A percentile compares a stretch with the other conserved stretches of the same genome.
These are phyloP conservation scores for Phoeniculus purpureus DNA, from an alignment of 2,797 vertebrate species.

Conservation along the genomic window DNA sequence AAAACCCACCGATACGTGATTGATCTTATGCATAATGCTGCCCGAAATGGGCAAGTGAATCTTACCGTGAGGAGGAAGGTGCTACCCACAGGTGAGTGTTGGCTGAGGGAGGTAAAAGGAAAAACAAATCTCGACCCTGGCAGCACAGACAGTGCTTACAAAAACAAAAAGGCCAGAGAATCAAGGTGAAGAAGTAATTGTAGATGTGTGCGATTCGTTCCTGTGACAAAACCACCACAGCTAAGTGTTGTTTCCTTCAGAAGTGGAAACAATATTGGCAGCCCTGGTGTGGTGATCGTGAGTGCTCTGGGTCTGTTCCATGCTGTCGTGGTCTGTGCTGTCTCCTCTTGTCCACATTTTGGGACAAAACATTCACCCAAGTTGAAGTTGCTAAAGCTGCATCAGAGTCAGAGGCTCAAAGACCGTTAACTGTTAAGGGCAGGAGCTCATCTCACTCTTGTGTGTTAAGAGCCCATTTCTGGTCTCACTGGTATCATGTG, in stretches of 20 bases:
- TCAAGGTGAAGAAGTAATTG: background rate
- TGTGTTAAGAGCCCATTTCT: conserved; percentile 45
- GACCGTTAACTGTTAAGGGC: background rate
- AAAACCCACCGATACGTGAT: conserved; percentile 98
- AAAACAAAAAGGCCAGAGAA: background rate
- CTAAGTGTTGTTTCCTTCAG: conserved; percentile 1
- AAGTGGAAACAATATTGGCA: conserved; percentile 36
- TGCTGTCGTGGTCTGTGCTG: conserved; percentile 34
- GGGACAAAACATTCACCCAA: background rate
- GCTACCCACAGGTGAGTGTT: conserved; percentile 83
- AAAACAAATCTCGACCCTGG: background rate
- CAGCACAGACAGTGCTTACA: background rate
- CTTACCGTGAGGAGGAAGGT: conserved; percentile 93
- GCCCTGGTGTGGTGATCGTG: conserved; percentile 17
- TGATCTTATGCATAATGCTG: conserved; percentile 96
- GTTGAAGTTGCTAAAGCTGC: background rate
- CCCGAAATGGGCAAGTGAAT: conserved; percentile 93
- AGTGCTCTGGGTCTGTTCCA: conserved; percentile 22
- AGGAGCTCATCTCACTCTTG: conserved; percentile 34
- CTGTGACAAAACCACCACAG: conserved; percentile 35
- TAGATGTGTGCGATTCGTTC: conserved; percentile 30
- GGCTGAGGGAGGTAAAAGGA: background rate
- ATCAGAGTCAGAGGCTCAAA: background rate
- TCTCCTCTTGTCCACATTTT: background rate
- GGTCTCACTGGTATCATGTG: conserved; percentile 30